Conservation (phyloP, 2,113 vertebrate species). For the Alosa alosa region DNA sequence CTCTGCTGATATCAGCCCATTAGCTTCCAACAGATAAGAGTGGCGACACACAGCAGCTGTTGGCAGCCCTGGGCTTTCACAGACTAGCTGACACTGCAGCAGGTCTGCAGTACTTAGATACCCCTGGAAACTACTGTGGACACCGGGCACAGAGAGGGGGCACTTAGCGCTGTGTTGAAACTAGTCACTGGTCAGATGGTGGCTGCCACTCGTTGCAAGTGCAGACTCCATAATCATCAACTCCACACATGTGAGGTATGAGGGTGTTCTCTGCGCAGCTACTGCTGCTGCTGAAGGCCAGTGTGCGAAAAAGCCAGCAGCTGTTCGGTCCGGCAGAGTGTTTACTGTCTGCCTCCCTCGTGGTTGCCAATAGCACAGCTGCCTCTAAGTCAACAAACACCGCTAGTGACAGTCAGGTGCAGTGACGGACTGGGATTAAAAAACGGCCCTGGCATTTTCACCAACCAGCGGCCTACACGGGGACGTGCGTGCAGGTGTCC, state of each 20-base stretch:
- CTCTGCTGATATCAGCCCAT: background rate
- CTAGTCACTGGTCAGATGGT: no score
- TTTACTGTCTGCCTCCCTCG: background rate
- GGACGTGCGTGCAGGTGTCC: no score
- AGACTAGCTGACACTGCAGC: background rate
- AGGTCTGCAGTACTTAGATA: background rate
- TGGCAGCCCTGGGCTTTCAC: background rate
- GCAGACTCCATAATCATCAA: background rate
- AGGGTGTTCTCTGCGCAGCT: background rate
- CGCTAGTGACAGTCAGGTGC: background rate
- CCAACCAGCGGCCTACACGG: no score
- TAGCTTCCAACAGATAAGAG: background rate
- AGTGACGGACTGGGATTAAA: no score
- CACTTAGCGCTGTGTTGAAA: no score
- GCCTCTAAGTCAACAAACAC: conserved; percentile 23
- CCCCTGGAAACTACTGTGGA: no score
- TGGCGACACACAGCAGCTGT: background rate
- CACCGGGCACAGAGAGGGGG: no score
- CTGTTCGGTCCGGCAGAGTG: background rate
- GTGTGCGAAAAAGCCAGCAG: background rate
- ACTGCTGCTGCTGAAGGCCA: background rate
- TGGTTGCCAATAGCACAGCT: conserved; percentile 14
- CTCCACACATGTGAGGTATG: background rate
- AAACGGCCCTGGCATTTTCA: no score
- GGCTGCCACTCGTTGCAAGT: background rate